Conservation (phyloP, 2,797 vertebrate genomes). For the Sarcophilus harrisii region DNA sequence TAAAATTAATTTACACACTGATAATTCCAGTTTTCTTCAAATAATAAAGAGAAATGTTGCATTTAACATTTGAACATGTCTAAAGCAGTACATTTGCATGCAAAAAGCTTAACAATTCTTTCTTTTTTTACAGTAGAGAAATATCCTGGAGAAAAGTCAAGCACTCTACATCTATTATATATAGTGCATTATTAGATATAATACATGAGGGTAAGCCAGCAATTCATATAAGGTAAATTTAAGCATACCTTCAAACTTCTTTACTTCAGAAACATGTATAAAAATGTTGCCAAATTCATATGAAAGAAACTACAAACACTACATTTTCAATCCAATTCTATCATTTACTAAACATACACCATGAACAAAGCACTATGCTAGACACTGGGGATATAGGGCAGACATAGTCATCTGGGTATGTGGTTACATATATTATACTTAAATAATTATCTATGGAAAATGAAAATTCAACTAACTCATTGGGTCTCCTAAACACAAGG, state of each 20-base stretch:
- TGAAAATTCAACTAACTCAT: neutral
- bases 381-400: neutral
- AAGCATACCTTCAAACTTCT: neutral
- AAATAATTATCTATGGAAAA: neutral
- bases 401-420: neutral
- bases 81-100: constrained; percentile 9
- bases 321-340: neutral
- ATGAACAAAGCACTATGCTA: neutral
- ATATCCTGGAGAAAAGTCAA: constrained; percentile 53
- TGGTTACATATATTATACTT: neutral
- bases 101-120: neutral
- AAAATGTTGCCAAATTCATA: neutral
- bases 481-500: neutral
- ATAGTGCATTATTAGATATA: neutral
- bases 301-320: neutral
- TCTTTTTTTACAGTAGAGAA: constrained; percentile 48
- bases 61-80: neutral
- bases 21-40: neutral
- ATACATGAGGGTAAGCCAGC: neutral
- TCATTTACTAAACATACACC: neutral
- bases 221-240: neutral
- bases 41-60: constrained; percentile 14
- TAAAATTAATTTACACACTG: neutral
- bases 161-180: neutral
- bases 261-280: neutral